A percentile compares a stretch with the other conserved stretches of the same genome.
Conservation (phyloP, 2,888 invertebrate genomes). For the Hybos culiciformis region DNA sequence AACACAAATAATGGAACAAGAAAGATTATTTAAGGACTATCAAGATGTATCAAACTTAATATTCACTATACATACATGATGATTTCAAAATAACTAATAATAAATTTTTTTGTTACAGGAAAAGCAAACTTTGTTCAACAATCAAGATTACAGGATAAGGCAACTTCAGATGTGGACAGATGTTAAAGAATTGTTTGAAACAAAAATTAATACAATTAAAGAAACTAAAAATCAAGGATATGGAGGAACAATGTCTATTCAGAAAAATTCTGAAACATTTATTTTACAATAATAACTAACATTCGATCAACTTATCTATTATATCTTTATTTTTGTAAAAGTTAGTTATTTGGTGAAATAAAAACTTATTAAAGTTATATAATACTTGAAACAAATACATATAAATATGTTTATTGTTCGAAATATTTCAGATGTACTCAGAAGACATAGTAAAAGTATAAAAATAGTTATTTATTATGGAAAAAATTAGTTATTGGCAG, state of each 20-base stretch:
- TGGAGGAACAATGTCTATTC: constrained; percentile 16
- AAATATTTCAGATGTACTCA: no score
- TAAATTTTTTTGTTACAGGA: constrained; percentile 11
- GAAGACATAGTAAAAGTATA: no score
- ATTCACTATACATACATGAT: no score
- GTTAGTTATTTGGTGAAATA: no score
- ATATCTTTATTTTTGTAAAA: no score
- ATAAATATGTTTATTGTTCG: no score
- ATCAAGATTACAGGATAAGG: constrained; percentile 11
- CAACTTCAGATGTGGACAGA: constrained; percentile 17
- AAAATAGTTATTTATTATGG: no score
- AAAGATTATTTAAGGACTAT: constrained; percentile 11
- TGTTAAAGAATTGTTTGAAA: constrained; percentile 13
- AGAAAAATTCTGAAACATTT: constrained; percentile 17
- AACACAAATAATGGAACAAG: constrained; percentile 16
- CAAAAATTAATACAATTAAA: constrained; percentile 15
- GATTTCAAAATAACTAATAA: not conserved
- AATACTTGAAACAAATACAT: no score
- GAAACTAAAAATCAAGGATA: constrained; percentile 13
- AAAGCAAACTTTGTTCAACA: constrained; percentile 12
- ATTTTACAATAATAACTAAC: constrained; percentile 16
- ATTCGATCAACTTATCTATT: no score
- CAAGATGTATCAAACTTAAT: no score
- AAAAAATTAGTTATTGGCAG: no score
- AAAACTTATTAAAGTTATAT: no score